Evolutionary conservation across 2,888 invertebrate genomes (phyloP), one percentile per base, ranked within the genome.

Genomic region (Pandemis corylana): DNA sequence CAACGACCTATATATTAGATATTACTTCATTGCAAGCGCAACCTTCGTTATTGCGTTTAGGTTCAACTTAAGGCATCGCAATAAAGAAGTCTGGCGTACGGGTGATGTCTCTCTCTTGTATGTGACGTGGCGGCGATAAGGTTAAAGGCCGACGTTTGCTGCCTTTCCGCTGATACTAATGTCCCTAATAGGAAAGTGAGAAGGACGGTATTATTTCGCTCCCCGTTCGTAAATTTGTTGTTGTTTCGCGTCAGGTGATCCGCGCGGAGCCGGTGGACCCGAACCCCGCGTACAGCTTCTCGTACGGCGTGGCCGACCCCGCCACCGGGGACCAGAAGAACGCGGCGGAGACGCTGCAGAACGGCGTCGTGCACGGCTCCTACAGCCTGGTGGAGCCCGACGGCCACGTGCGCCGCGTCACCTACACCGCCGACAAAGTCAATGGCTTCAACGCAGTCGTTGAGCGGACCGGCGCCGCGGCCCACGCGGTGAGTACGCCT

Each of bases 361-460:
- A 95, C 83, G 95, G 95, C 69, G 94, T 95, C 10, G 94, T 95
- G 20, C 95, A 95, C 82, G 95, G 95, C 76, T 91, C 92, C 13
- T 95, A 95, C 87, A 95, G 95, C 82, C 86, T 95, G 76, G 94
- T 94, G 46, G 95, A 95, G 76, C 95, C 95, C 3, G 95, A 95
- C 78, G 95, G 95, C 53, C 94, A 95, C 80, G 77, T 95, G 0
- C 84, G 95, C 61, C 87, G 91, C 78, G 95, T 95, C 66, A 94
- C 95, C 13, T 95, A 95, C 86, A 95, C 95, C n/a, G 95, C 95
- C 0, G 95, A 95, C 79, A 92, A 94, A 68, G 80, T 94, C 75
- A 94, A 95, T 79, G 95, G 95, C 0, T 95, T 95, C 87, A 95
- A 95, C 78, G 95, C 95, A 7, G 95, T 94, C 7, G 95, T 95